phyloP scores from a whole-genome alignment of 2,113 vertebrate genomes.

The Rana temporaria region DNA sequence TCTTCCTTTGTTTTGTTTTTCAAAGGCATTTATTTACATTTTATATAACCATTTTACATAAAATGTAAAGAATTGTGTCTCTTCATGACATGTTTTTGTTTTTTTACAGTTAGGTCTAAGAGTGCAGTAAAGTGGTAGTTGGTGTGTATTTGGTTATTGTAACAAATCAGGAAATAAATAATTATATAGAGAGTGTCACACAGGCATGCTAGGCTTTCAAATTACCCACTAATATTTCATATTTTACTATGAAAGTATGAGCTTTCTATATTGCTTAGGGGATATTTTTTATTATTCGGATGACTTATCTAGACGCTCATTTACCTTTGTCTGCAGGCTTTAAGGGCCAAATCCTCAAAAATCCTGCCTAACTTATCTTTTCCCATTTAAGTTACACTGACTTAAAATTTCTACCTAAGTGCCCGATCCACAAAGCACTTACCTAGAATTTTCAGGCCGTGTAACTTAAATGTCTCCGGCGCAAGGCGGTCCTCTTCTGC shows the following conservation, averaged over 20 bases:
- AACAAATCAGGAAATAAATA: constrained; percentile 33
- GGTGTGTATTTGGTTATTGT: not conserved
- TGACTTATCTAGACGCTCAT: not conserved
- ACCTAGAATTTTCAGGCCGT: too few relatives aligned
- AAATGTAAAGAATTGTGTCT: not conserved
- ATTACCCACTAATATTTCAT: constrained; percentile 25
- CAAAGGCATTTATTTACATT: too few relatives aligned
- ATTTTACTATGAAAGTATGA: not conserved
- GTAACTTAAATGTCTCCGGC: too few relatives aligned
- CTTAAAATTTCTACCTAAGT: too few relatives aligned
- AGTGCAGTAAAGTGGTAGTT: constrained; percentile 20
- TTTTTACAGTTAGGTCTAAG: constrained; percentile 4
- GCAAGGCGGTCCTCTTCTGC: too few relatives aligned
- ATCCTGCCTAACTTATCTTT: too few relatives aligned
- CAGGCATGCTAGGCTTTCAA: constrained; percentile 16
- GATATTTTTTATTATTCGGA: constrained; percentile 10
- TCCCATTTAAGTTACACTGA: too few relatives aligned
- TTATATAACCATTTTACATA: too few relatives aligned
- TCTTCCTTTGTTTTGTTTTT: too few relatives aligned
- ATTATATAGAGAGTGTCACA: constrained; percentile 26
- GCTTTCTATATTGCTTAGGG: constrained; percentile 3
- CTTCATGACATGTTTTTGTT: constrained; percentile 18
- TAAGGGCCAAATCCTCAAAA: too few relatives aligned
- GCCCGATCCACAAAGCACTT: too few relatives aligned
- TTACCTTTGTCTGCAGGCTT: not conserved